Conservation (phyloP, 2,113 vertebrate genomes). For the Gopherus flavomarginatus region DNA sequence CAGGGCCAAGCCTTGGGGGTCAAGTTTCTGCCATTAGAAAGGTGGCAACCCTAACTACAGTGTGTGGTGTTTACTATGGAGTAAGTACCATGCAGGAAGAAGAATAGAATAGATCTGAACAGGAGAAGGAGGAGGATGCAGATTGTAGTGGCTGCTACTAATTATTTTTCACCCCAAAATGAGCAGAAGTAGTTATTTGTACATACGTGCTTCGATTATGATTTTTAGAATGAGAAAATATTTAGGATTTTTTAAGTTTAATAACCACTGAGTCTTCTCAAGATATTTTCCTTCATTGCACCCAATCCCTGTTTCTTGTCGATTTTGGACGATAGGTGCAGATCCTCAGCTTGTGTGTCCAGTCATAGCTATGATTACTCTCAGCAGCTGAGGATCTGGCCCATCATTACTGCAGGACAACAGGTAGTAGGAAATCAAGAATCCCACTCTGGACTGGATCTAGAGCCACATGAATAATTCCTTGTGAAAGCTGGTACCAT, state of each 20-base stretch:
- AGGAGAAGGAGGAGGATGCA: background rate
- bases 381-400: rapidly evolving
- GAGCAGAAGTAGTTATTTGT: background rate
- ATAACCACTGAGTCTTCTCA: background rate
- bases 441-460: background rate
- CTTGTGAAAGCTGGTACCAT: background rate
- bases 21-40: too few relatives aligned
- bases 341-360: background rate
- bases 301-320: background rate
- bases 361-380: background rate
- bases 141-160: background rate
- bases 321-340: background rate
- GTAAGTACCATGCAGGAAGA: background rate
- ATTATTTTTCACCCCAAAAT: background rate
- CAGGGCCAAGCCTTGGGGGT: too few relatives aligned
- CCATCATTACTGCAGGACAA: rapidly evolving
- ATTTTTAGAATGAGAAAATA: background rate
- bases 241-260: background rate
- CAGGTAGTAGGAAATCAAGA: background rate
- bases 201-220: background rate
- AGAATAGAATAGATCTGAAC: background rate
- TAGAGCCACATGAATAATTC: background rate
- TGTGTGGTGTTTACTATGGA: background rate
- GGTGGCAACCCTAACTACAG: background rate
- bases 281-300: background rate